Conservation (phyloP, 1,140 invertebrate genomes). For the Musca vetustissima region DNA sequence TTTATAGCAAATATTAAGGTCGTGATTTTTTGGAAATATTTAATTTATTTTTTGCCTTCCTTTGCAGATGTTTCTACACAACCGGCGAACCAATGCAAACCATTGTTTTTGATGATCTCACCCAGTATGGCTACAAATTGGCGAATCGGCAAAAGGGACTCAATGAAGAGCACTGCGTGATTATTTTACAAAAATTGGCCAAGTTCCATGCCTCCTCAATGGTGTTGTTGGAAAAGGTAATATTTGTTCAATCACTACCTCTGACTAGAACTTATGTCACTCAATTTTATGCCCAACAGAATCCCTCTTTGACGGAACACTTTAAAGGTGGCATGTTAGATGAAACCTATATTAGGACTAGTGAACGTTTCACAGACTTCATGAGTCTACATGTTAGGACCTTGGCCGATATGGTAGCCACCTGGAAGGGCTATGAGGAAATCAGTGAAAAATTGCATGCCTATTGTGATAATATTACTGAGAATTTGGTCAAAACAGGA, state of each 20-base stretch:
- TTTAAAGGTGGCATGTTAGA: conserved; percentile 49
- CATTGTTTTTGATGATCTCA: conserved; percentile 54
- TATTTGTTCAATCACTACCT: too few relatives aligned
- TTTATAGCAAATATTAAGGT: too few relatives aligned
- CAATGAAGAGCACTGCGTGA: conserved; percentile 49
- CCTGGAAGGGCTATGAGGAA: conserved; percentile 45
- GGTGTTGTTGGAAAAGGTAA: conserved; percentile 46
- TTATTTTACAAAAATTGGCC: conserved; percentile 45
- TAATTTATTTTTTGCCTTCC: too few relatives aligned
- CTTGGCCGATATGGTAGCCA: conserved; percentile 40
- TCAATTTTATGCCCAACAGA: conserved; percentile 17
- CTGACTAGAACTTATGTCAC: too few relatives aligned
- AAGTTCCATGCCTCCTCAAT: conserved; percentile 53
- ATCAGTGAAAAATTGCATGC: conserved; percentile 41
- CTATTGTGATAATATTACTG: conserved; percentile 47
- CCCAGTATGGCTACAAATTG: conserved; percentile 49
- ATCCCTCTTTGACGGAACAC: conserved; percentile 41
- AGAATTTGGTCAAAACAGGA: conserved; percentile 45
- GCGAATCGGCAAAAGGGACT: conserved; percentile 48
- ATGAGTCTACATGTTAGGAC: conserved; percentile 44
- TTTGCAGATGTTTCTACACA: conserved; percentile 42
- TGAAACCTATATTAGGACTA: conserved; percentile 48
- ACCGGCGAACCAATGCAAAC: conserved; percentile 49
- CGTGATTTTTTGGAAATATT: too few relatives aligned
- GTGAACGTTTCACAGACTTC: conserved; percentile 46